Base-by-base conservation (phyloP, 2,797 vertebrate species). In the Acanthornis magna region DNA sequence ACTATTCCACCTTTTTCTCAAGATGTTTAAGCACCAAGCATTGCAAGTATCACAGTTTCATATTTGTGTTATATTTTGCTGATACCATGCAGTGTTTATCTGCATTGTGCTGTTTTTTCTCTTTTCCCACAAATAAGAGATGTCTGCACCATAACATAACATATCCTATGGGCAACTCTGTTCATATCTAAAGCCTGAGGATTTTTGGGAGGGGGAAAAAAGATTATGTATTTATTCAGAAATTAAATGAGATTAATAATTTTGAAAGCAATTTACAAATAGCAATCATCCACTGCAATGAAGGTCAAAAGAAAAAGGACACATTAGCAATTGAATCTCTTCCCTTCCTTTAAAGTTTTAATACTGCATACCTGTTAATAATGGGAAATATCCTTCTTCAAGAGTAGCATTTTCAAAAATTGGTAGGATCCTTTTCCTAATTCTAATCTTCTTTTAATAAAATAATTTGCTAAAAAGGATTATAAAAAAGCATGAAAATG, bases 381-480 rank as follows among this genome's bases (percentile, higher is more conserved):
- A 96, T 91, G 72, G 89, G 58, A 93, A 94, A 95, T 94, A 95
- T 53, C 83, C 74, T 88, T 85, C 93, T 96, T 95, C 93, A 96
- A 96, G 96, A 91, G 96, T 92, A 94, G 88, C 95, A 95, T 96
- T 96, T 94, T 94, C 94, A 96, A 93, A 90, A 96, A 96, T 86
- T 78, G 89, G 93, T 95, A 90, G 94, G 84, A 96, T 96, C 89
- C 88, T 95, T 95, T 83, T 70, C 14, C 81, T 96, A 95, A 95
- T 93, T 96, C 92, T 96, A 96, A 96, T 95, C 77, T 95, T 86
- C 92, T 96, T 95, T 95, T 89, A 96, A 97, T 95, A 85, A 97
- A 97, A 98, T 96, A 92, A 97, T 96, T 97, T 97, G 89, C 91
- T 96, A 89, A 90, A 95, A 96, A 77, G 68, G 89, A 94, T 96